Conservation (phyloP, 1,140 invertebrate genomes). For the Nomia melanderi region DNA sequence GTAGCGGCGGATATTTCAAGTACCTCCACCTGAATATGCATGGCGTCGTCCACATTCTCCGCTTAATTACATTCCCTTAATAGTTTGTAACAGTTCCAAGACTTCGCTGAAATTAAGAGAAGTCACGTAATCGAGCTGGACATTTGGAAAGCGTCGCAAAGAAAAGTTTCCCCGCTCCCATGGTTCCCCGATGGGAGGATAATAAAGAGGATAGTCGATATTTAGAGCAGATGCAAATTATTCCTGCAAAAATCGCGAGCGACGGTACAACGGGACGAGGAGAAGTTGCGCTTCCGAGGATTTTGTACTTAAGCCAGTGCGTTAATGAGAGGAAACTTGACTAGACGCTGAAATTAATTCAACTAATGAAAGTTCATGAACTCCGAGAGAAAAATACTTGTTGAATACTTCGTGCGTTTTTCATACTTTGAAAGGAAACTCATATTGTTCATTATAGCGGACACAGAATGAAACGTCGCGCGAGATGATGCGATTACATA, state of each 20-base stretch:
- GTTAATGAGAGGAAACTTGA: constrained; percentile 30
- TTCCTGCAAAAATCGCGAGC: background rate
- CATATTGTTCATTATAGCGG: background rate
- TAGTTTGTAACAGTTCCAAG: constrained; percentile 60
- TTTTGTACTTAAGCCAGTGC: constrained; percentile 2
- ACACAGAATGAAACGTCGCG: background rate
- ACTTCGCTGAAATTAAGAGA: constrained; percentile 43
- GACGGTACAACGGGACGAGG: background rate
- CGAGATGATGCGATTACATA: background rate
- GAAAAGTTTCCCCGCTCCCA: background rate
- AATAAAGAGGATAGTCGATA: background rate
- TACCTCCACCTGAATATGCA: constrained; percentile 61
- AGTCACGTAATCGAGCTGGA: background rate
- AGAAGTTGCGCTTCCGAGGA: constrained; percentile 8
- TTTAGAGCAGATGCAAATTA: too few relatives aligned
- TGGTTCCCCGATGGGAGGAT: background rate
- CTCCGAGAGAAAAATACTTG: constrained; percentile 11
- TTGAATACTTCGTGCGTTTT: background rate
- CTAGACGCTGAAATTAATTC: constrained; percentile 25
- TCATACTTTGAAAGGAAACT: constrained; percentile 1
- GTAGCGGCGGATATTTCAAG: constrained; percentile 57
- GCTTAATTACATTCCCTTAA: constrained; percentile 72
- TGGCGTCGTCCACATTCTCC: constrained; percentile 68
- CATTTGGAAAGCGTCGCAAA: background rate
- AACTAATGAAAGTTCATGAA: constrained; percentile 34